Conservation (phyloP, 1,140 invertebrate species). For the Trichomalopsis sarcophagae region DNA sequence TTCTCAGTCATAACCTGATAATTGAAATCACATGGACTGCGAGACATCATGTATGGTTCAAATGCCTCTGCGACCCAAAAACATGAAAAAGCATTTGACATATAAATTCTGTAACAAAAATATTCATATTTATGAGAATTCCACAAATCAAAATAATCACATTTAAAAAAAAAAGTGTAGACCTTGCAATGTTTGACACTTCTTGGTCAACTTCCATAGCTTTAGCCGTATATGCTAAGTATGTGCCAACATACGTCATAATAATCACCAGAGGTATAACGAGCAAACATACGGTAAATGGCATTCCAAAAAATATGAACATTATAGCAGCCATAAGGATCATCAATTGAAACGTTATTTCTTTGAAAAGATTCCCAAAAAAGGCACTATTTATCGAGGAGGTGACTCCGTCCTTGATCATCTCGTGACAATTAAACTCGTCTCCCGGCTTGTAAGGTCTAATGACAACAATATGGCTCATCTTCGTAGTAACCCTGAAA, state of each 20-base stretch:
- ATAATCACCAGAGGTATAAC: conserved; percentile 72
- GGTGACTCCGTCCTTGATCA: conserved; percentile 72
- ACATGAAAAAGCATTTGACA: conserved; percentile 73
- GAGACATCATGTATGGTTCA: conserved; percentile 63
- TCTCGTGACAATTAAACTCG: conserved; percentile 69
- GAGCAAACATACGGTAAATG: conserved; percentile 71
- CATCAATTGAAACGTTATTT: conserved; percentile 75
- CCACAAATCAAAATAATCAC: neutral
- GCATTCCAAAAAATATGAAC: conserved; percentile 77
- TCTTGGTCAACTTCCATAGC: conserved; percentile 71
- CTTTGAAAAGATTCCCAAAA: conserved; percentile 70
- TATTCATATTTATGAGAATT: neutral
- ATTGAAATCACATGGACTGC: conserved; percentile 60
- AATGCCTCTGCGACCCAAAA: conserved; percentile 76
- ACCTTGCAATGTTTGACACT: conserved; percentile 70
- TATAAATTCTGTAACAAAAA: conserved; percentile 68
- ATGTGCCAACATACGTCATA: conserved; percentile 72
- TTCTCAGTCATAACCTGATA: conserved; percentile 69
- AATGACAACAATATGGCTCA: conserved; percentile 71
- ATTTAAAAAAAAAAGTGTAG: neutral
- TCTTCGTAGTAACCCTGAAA: conserved; percentile 49
- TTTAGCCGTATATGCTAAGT: conserved; percentile 69
- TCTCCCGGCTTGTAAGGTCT: conserved; percentile 72
- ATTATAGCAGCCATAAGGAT: conserved; percentile 74
- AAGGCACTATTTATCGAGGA: conserved; percentile 72